Percentiles rank a stretch among this genome's conserved stretches.
Conservation (phyloP, 1,140 invertebrate species). For the Acyrthosiphon pisum region DNA sequence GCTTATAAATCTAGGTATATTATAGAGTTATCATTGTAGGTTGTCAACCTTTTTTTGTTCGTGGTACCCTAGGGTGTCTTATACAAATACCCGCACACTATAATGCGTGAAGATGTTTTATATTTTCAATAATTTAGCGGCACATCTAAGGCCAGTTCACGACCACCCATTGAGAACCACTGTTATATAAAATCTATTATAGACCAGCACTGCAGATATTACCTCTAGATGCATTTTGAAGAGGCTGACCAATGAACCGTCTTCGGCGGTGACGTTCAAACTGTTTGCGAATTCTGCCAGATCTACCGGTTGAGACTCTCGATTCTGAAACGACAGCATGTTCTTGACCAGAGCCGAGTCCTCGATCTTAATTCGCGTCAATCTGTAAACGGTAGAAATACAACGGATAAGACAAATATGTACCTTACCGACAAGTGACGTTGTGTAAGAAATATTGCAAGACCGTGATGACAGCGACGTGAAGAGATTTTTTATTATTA, state of each 20-base stretch:
- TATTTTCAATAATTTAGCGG: no score
- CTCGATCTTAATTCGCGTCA: slow-evolving; percentile 42
- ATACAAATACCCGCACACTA: no score
- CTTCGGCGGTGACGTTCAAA: slow-evolving; percentile 37
- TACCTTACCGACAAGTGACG: background rate
- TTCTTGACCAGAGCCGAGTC: slow-evolving; percentile 49
- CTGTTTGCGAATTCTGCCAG: slow-evolving; percentile 3
- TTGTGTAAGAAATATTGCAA: background rate
- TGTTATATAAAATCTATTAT: background rate
- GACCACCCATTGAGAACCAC: no score
- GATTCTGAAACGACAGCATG: slow-evolving; percentile 47
- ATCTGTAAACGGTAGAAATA: background rate
- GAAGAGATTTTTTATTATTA: slow-evolving; percentile 10
- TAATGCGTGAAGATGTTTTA: no score
- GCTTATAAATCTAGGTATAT: background rate
- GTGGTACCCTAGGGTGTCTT: no score
- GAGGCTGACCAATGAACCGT: slow-evolving; percentile 18
- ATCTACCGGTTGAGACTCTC: slow-evolving; percentile 20
- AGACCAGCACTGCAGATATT: background rate
- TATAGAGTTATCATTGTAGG: no score
- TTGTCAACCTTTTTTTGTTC: no score
- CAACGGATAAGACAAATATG: background rate
- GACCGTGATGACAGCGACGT: background rate
- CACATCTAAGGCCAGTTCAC: no score
- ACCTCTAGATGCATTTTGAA: slow-evolving; percentile 52